Evolutionary conservation across 2,113 vertebrate genomes (phyloP).

Genomic region (Zingel zingel): DNA sequence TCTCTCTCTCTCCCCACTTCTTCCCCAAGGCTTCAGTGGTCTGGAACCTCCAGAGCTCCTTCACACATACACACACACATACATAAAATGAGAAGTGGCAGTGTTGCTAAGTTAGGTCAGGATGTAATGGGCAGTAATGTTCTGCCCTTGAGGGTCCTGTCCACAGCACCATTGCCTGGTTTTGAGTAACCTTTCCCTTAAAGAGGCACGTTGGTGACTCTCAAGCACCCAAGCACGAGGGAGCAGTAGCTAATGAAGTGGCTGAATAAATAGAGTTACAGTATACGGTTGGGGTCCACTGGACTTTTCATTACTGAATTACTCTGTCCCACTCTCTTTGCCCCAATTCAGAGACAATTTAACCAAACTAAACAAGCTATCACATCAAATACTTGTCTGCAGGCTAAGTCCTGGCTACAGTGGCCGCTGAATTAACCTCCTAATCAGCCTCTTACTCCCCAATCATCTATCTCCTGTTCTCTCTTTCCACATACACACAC

Average conservation of each 20-base stretch:
- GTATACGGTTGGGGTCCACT: constrained; percentile 64
- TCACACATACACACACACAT: constrained; percentile 63
- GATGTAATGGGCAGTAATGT: constrained; percentile 81
- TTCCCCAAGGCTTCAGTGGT: constrained; percentile 67
- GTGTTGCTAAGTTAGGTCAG: constrained; percentile 83
- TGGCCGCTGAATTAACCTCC: constrained; percentile 76
- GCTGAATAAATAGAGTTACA: constrained; percentile 78
- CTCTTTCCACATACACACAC: constrained; percentile 43
- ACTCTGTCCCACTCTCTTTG: constrained; percentile 71
- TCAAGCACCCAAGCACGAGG: constrained; percentile 53
- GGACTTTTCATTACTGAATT: constrained; percentile 80
- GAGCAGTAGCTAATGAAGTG: constrained; percentile 76
- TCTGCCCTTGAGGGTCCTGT: constrained; percentile 71
- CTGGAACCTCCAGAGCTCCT: constrained; percentile 71
- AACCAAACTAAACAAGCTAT: constrained; percentile 83
- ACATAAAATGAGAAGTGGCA: constrained; percentile 82
- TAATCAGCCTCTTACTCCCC: constrained; percentile 67
- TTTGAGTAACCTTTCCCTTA: constrained; percentile 81
- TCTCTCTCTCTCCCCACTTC: not conserved
- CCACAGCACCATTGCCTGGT: constrained; percentile 59
- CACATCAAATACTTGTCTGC: constrained; percentile 78
- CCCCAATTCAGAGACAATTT: constrained; percentile 76
- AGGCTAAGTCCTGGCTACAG: constrained; percentile 65
- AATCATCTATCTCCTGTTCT: constrained; percentile 66
- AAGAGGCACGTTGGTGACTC: constrained; percentile 72